phyloP scores from a whole-genome alignment of 2,113 vertebrate species.

The Morone chrysops region DNA sequence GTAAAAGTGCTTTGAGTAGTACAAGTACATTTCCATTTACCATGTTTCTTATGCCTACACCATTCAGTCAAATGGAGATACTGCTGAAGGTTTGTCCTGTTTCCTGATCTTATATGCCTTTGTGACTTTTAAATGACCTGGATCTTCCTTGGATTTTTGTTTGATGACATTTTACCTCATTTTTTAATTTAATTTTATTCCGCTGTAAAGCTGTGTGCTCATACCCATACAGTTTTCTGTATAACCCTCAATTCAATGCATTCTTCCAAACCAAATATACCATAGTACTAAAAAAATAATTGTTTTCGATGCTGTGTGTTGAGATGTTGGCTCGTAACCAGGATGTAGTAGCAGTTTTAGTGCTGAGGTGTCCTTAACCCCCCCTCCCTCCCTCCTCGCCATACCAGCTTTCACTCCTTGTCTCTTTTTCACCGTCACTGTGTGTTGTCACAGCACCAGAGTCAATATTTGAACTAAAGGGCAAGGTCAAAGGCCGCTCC shows the following conservation, averaged over 20 bases:
- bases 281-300: background rate
- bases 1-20: too few relatives aligned
- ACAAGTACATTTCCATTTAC: too few relatives aligned
- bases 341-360: conserved; percentile 48
- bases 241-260: too few relatives aligned
- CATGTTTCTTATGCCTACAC: background rate
- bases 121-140: background rate
- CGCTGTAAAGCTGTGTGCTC: background rate
- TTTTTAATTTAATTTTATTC: background rate
- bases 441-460: conserved; percentile 50
- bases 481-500: conserved; percentile 68
- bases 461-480: conserved; percentile 84
- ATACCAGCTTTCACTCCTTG: background rate
- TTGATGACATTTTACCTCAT: background rate
- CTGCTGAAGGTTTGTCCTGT: background rate
- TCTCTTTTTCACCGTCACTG: background rate
- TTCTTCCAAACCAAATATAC: background rate
- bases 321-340: conserved; percentile 18
- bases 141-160: background rate
- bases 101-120: background rate
- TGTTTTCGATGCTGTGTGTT: background rate
- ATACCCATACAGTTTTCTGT: background rate
- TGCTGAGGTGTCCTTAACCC: conserved; percentile 82
- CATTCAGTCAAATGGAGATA: background rate
- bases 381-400: too few relatives aligned